Conservation (phyloP, 2,888 invertebrate species). For the Hemicrepidius hirtus region DNA sequence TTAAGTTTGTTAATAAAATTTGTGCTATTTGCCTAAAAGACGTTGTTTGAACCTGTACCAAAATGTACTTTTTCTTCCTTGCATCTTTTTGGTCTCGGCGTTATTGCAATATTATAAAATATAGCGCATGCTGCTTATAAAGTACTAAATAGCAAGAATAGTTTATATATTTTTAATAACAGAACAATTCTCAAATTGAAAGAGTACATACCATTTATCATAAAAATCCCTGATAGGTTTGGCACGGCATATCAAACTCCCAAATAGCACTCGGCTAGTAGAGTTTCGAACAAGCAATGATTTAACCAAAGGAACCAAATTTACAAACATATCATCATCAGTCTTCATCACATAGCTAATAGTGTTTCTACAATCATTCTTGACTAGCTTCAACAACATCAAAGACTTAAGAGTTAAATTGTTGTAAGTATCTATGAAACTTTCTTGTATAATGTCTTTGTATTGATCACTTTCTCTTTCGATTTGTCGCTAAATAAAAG, state of each 20-base stretch:
- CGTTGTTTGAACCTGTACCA: no score
- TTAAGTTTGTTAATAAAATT: no score
- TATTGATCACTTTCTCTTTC: constrained; percentile 80
- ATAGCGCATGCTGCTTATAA: no score
- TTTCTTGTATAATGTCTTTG: constrained; percentile 88
- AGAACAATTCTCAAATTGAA: no score
- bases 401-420: constrained; percentile 91
- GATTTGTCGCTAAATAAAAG: constrained; percentile 75
- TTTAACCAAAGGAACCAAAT: constrained; percentile 79
- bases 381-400: constrained; percentile 89
- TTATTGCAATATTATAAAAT: no score
- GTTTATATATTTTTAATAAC: no score
- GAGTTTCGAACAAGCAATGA: constrained; percentile 60
- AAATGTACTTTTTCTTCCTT: no score
- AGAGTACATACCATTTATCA: constrained; percentile 82
- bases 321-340: constrained; percentile 91
- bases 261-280: constrained; percentile 77
- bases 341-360: constrained; percentile 84
- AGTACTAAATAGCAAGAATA: no score
- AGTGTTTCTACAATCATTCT: constrained; percentile 77
- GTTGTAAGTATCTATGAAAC: constrained; percentile 88
- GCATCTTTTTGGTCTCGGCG: no score
- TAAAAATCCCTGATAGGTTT: constrained; percentile 82
- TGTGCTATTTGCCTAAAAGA: no score
- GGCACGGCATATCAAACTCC: constrained; percentile 86